Conservation (phyloP, 2,113 vertebrate genomes). For the Acrocephalus arundinaceus region DNA sequence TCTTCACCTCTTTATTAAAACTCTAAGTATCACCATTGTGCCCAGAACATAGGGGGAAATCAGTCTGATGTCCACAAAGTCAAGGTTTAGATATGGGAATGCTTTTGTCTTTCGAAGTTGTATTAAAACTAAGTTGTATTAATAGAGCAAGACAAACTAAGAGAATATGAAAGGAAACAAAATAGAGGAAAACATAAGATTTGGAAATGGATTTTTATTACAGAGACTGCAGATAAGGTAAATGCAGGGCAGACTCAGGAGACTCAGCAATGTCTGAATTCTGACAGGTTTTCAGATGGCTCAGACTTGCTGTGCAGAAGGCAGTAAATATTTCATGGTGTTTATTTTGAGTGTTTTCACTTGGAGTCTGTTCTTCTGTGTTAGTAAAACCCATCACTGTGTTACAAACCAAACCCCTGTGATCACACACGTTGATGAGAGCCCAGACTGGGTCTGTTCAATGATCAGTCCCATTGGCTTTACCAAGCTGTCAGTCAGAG, state of each 20-base stretch:
- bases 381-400: not conserved
- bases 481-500: not conserved
- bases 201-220: not conserved
- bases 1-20: not conserved
- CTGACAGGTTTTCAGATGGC: slow-evolving; percentile 6
- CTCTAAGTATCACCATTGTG: not conserved
- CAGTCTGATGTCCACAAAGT: not conserved
- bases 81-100: not conserved
- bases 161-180: not conserved
- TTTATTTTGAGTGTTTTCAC: slow-evolving; percentile 38
- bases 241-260: not conserved
- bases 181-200: not conserved
- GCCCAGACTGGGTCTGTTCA: not conserved
- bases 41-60: not conserved
- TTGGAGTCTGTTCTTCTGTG: not conserved
- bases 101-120: not conserved
- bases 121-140: not conserved
- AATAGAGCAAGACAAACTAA: not conserved
- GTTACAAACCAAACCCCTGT: not conserved
- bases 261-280: not conserved
- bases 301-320: not conserved
- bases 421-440: not conserved
- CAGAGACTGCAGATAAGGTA: not conserved
- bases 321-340: slow-evolving; percentile 64
- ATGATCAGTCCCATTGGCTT: not conserved